Percentiles rank a stretch among this genome's conserved stretches.
Evolutionary conservation across 2,888 invertebrate species (phyloP).

Genomic region (Aproaerema taeniolella): DNA sequence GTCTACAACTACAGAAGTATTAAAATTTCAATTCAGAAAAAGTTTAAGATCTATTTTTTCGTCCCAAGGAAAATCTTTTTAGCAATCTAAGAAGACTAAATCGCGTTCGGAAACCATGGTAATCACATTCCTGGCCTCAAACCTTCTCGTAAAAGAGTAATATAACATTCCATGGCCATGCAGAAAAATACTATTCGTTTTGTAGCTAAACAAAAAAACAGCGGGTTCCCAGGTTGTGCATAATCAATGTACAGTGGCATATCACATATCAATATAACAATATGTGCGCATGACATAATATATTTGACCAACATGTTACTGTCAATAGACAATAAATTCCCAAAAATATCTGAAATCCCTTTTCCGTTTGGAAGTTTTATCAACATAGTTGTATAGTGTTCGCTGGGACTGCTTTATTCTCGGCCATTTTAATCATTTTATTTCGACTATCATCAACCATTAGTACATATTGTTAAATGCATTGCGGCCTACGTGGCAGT

Average conservation of each 20-base stretch:
- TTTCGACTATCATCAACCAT: conserved; percentile 49
- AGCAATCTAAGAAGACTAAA: conserved; percentile 40
- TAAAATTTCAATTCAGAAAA: conserved; percentile 4
- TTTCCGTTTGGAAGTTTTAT: too few relatives aligned
- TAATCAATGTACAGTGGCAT: conserved; percentile 66
- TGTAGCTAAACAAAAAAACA: conserved; percentile 57
- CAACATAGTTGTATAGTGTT: too few relatives aligned
- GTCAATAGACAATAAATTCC: too few relatives aligned
- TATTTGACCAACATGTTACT: too few relatives aligned
- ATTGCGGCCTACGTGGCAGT: conserved; percentile 70
- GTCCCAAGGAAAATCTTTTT: conserved; percentile 21
- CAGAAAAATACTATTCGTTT: conserved; percentile 54
- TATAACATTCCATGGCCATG: conserved; percentile 70
- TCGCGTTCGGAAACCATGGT: conserved; percentile 38
- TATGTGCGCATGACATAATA: conserved; percentile 34
- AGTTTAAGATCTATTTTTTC: conserved; percentile 9
- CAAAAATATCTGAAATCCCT: too few relatives aligned
- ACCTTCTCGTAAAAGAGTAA: too few relatives aligned
- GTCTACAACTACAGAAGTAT: conserved; percentile 11
- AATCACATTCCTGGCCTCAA: conserved; percentile 29
- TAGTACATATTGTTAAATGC: conserved; percentile 65
- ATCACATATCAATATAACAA: conserved; percentile 36
- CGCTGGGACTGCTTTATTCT: too few relatives aligned
- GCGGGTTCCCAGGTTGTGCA: conserved; percentile 62
- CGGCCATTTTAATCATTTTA: background rate